Percentiles rank a stretch among this genome's conserved stretches.
These are phyloP conservation scores for Sphenopsis melanotis DNA, from an alignment of 2,797 vertebrate species.

Conservation along the genomic window DNA sequence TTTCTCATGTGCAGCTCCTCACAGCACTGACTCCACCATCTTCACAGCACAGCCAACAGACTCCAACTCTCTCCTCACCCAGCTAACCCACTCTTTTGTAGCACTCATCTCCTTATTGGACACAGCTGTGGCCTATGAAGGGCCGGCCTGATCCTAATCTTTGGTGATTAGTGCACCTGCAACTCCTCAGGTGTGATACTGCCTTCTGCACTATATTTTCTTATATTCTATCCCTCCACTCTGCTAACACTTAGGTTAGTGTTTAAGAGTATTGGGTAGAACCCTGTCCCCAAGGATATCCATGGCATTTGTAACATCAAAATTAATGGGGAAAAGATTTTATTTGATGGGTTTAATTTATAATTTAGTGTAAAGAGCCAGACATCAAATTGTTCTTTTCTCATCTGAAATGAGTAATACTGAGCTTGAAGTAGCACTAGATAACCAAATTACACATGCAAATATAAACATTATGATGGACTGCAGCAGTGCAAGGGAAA, in stretches of 20 bases:
- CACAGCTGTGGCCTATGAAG: too few species aligned
- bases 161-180: too few species aligned
- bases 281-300: neutral
- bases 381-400: neutral
- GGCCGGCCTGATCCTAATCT: too few species aligned
- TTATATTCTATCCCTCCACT: too few species aligned
- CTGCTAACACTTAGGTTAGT: neutral
- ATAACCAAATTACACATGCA: constrained; percentile 61
- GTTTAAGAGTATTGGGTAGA: neutral
- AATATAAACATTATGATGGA: constrained; percentile 58
- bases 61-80: too few species aligned
- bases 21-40: too few species aligned
- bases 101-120: too few species aligned
- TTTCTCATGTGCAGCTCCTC: too few species aligned
- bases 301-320: neutral
- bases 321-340: neutral
- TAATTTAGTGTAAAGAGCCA: neutral
- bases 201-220: too few species aligned
- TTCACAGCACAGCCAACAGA: too few species aligned
- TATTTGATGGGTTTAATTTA: neutral
- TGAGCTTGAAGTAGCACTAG: constrained; percentile 21
- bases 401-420: neutral
- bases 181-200: too few species aligned
- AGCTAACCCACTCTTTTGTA: too few species aligned
- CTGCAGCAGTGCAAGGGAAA: constrained; percentile 54